phyloP scores from a whole-genome alignment of 2,113 vertebrate species.

The Girardinichthys multiradiatus region DNA sequence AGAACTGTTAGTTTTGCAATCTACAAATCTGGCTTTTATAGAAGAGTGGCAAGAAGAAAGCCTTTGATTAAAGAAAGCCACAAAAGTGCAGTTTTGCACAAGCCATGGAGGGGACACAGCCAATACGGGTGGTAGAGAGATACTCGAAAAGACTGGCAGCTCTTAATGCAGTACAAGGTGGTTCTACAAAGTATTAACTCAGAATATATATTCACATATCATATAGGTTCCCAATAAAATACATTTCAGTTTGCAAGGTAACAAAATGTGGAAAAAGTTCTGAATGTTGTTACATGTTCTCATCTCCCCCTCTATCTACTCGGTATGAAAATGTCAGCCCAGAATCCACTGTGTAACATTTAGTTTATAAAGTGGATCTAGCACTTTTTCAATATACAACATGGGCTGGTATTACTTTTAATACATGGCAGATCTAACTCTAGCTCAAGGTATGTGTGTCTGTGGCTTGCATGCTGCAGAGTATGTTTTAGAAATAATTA shows the following conservation, averaged over 20 bases:
- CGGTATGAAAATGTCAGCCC: background rate
- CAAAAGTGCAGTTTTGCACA: background rate
- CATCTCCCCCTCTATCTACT: background rate
- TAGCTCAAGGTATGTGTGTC: background rate
- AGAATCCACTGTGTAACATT: constrained; percentile 18
- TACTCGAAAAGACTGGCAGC: background rate
- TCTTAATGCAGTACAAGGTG: background rate
- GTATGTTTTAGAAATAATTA: constrained; percentile 73
- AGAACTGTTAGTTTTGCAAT: background rate
- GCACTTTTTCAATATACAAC: background rate
- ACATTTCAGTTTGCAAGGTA: background rate
- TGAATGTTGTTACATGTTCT: too few species aligned
- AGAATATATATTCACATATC: background rate
- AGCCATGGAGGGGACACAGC: background rate
- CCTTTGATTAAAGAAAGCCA: background rate
- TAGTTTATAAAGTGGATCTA: constrained; percentile 1
- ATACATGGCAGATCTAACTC: constrained; percentile 4
- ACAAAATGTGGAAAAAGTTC: background rate
- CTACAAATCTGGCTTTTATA: background rate
- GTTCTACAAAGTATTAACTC: background rate
- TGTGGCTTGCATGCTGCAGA: constrained; percentile 35
- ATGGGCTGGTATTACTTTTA: constrained; percentile 20
- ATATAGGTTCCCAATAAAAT: background rate
- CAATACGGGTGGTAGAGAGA: background rate
- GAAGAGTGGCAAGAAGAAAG: background rate